Evolutionary conservation across 2,888 invertebrate genomes (phyloP).

Genomic region (Epistrophe grossulariae): DNA sequence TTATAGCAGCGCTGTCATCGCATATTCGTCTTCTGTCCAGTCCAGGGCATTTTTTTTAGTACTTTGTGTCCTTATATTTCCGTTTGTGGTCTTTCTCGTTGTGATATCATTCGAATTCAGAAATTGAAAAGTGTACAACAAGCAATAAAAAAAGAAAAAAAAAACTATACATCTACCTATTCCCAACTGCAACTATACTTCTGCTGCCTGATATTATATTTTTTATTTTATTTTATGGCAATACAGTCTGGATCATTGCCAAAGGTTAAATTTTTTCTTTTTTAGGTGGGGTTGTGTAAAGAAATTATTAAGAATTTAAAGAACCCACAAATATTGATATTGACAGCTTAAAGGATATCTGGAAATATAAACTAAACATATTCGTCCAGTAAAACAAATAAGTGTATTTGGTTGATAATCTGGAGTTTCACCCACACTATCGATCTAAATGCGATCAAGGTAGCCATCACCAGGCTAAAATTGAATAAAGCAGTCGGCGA

Average conservation of each 20-base stretch:
- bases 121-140: constrained; percentile 37
- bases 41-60: constrained; percentile 21
- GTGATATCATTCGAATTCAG: not conserved
- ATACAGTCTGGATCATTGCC: not conserved
- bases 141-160: constrained; percentile 15
- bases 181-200: constrained; percentile 3
- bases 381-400: no score
- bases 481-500: no score
- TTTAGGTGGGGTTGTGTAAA: not conserved
- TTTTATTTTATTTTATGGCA: not conserved
- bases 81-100: constrained; percentile 22
- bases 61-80: constrained; percentile 21
- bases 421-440: no score
- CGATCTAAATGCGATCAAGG: no score
- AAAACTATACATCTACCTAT: constrained; percentile 8
- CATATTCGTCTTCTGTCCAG: constrained; percentile 8
- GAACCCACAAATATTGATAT: no score
- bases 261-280: not conserved
- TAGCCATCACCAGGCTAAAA: no score
- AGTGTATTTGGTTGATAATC: no score
- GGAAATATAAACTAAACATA: no score
- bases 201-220: constrained; percentile 33
- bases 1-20: not conserved
- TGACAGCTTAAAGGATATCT: no score
- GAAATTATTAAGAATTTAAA: not conserved